These are phyloP conservation scores for Colossoma macropomum DNA, from an alignment of 2,113 vertebrate species.

Conservation along the genomic window DNA sequence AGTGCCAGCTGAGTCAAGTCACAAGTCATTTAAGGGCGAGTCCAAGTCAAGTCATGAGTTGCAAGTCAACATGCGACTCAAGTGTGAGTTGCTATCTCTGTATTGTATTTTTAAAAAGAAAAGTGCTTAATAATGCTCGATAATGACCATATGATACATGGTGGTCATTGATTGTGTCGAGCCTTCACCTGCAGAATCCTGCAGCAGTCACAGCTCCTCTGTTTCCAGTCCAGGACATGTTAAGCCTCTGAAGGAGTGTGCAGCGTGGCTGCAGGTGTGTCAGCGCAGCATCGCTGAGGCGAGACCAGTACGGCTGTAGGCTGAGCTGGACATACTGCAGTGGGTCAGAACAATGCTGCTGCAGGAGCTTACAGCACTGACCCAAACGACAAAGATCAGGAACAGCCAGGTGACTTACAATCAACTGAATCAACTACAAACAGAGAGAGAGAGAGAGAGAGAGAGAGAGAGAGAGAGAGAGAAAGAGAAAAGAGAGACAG, in stretches of 20 bases:
- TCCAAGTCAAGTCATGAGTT: no score
- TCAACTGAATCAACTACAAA: slow-evolving; percentile 93
- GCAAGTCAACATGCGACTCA: no score
- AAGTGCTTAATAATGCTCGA: no score
- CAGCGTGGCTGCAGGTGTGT: slow-evolving; percentile 92
- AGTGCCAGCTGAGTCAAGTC: no score
- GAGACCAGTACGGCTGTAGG: slow-evolving; percentile 96
- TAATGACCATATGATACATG: no score
- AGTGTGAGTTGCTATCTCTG: no score
- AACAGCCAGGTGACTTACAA: slow-evolving; percentile 94
- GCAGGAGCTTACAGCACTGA: slow-evolving; percentile 93
- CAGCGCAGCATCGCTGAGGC: slow-evolving; percentile 89
- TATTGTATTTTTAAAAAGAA: no score
- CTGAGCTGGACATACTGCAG: slow-evolving; percentile 97
- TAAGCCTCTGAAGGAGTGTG: slow-evolving; percentile 93
- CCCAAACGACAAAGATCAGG: slow-evolving; percentile 95
- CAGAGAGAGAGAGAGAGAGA: neutral
- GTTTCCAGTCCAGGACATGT: slow-evolving; percentile 97
- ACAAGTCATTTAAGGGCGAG: no score
- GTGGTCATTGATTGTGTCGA: neutral
- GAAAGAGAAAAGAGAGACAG: neutral
- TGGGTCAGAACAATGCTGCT: slow-evolving; percentile 96
- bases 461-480: neutral
- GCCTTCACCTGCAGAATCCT: slow-evolving; percentile 93
- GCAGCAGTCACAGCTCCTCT: slow-evolving; percentile 88